These are phyloP conservation scores for Chrysolina oricalcia DNA, from an alignment of 2,888 invertebrate genomes.

Conservation along the genomic window DNA sequence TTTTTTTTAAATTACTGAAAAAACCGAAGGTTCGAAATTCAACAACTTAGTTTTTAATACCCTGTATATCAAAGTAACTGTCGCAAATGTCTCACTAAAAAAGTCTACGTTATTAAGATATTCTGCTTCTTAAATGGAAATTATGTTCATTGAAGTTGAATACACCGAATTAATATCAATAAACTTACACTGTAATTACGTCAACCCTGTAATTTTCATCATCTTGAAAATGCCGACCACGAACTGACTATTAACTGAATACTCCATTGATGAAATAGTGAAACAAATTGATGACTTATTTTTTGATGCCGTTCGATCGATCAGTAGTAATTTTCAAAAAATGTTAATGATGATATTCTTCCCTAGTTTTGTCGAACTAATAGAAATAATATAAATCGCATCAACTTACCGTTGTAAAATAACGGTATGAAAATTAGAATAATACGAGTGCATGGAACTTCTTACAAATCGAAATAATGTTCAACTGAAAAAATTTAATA, in stretches of 20 bases:
- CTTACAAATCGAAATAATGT: too few species aligned
- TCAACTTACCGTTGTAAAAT: too few species aligned
- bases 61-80: neutral
- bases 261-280: neutral
- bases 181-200: neutral
- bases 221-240: neutral
- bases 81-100: neutral
- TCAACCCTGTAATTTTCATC: constrained; percentile 1
- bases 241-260: neutral
- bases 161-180: neutral
- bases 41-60: neutral
- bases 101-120: neutral
- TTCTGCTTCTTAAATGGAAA: neutral
- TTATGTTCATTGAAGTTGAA: constrained; percentile 1
- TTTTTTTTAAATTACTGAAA: too few species aligned
- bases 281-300: constrained; percentile 6
- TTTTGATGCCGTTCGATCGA: neutral
- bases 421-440: too few species aligned
- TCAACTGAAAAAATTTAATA: too few species aligned
- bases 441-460: too few species aligned
- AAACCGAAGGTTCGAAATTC: too few species aligned
- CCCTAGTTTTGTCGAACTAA: neutral
- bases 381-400: neutral
- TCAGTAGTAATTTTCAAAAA: neutral
- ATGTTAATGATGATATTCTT: neutral